Percentiles rank a stretch among this genome's conserved stretches.
Evolutionary conservation across 2,113 vertebrate species (phyloP).

Genomic region (Oreochromis niloticus): DNA sequence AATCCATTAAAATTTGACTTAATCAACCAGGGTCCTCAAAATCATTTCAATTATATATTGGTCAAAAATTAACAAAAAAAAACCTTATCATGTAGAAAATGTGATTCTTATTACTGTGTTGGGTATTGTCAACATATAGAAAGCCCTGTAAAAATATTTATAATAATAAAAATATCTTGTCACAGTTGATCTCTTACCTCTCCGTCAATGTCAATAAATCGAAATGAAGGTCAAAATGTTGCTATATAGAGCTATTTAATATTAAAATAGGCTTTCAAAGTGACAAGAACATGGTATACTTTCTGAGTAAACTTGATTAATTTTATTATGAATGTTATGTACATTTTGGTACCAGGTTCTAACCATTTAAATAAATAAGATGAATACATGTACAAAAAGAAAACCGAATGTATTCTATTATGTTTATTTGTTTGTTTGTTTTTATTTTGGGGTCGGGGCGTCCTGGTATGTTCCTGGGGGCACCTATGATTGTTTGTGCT

Average conservation of each 20-base stretch:
- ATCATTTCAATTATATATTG: not conserved
- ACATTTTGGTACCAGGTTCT: not conserved
- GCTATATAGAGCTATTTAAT: not conserved
- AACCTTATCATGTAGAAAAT: not conserved
- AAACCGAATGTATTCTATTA: not conserved
- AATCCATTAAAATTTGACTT: not conserved
- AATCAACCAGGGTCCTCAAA: not conserved
- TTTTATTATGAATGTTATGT: not conserved
- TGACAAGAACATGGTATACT: not conserved
- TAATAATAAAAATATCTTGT: not conserved
- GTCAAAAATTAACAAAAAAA: not conserved
- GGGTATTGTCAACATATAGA: not conserved
- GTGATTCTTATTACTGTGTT: not conserved
- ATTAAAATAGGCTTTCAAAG: not conserved
- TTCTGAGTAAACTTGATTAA: not conserved
- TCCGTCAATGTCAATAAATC: not conserved
- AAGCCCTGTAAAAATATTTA: not conserved
- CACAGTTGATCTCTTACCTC: not conserved
- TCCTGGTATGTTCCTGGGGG: too few relatives aligned
- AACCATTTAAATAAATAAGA: not conserved
- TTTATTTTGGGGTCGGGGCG: too few relatives aligned
- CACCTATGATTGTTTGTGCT: too few relatives aligned
- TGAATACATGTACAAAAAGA: not conserved
- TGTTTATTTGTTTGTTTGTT: too few relatives aligned
- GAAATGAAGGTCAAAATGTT: not conserved